Evolutionary conservation across 53 echinoderm and acorn worm species (phyloP).

Genomic region (Paracentrotus lividus): DNA sequence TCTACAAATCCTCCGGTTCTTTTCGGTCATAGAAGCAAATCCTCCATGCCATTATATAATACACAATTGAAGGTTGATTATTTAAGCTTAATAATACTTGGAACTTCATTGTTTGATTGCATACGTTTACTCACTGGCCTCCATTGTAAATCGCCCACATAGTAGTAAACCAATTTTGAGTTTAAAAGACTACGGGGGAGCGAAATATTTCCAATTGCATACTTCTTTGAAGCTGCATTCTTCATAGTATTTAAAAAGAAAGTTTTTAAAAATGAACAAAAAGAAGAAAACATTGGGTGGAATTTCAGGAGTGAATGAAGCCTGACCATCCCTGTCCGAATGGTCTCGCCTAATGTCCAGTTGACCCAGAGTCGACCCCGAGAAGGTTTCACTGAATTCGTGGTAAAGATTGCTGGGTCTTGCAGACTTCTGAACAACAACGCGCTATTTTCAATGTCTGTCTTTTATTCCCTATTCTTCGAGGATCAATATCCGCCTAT

Average conservation of each 20-base stretch:
- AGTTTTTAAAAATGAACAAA: too few species aligned
- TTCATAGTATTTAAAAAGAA: too few species aligned
- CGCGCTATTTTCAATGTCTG: not conserved
- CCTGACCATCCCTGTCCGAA: not conserved
- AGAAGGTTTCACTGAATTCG: not conserved
- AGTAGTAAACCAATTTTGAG: not conserved
- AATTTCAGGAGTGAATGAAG: not conserved
- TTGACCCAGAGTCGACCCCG: not conserved
- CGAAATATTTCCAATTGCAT: not conserved
- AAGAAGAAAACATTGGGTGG: not conserved
- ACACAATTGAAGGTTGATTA: not conserved
- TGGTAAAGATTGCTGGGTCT: not conserved
- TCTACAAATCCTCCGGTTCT: not conserved
- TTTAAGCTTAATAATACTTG: not conserved
- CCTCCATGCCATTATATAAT: not conserved
- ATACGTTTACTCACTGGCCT: not conserved
- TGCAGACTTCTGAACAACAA: not conserved
- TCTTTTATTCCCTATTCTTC: conserved; percentile 31
- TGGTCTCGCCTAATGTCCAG: not conserved
- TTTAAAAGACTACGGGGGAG: not conserved
- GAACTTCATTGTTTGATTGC: conserved; percentile 13
- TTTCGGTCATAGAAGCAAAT: not conserved
- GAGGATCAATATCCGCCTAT: not conserved
- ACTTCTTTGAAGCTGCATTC: not conserved
- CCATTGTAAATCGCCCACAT: not conserved